Conservation (phyloP, 2,888 invertebrate species). For the Noctua janthe region DNA sequence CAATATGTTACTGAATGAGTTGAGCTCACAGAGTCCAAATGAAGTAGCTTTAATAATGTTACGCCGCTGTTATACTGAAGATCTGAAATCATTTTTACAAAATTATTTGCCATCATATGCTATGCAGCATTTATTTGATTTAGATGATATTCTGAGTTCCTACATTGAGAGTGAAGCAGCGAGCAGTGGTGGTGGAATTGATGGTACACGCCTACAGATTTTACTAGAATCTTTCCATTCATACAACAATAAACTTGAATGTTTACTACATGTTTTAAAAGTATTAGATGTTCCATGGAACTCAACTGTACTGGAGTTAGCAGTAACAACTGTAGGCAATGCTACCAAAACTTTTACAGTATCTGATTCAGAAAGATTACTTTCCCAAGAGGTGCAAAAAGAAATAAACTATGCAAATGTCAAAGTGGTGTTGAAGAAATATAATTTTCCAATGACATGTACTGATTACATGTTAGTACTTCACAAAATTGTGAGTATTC, state of each 20-base stretch:
- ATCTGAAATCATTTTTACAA: constrained; percentile 82
- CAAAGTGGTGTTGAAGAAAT: constrained; percentile 86
- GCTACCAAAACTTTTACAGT: constrained; percentile 82
- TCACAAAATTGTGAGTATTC: constrained; percentile 80
- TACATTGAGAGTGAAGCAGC: constrained; percentile 86
- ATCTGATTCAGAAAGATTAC: constrained; percentile 78
- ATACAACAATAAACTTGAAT: constrained; percentile 81
- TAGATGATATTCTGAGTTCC: constrained; percentile 83
- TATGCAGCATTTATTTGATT: constrained; percentile 82
- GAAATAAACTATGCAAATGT: constrained; percentile 86
- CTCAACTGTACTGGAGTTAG: constrained; percentile 78
- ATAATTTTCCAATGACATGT: constrained; percentile 84
- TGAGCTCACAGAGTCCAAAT: constrained; percentile 82
- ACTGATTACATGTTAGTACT: constrained; percentile 84
- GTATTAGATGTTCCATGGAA: constrained; percentile 87
- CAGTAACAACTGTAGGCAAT: constrained; percentile 80
- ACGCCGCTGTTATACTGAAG: constrained; percentile 88
- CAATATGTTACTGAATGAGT: constrained; percentile 85
- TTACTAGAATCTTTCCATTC: constrained; percentile 82
- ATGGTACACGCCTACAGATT: constrained; percentile 82
- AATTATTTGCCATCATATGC: constrained; percentile 85
- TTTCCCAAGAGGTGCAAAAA: constrained; percentile 84
- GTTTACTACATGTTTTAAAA: constrained; percentile 85
- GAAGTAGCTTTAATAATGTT: constrained; percentile 88
- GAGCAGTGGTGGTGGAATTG: constrained; percentile 83